Conservation (phyloP, 2,113 vertebrate genomes). For the Sciurus niger region DNA sequence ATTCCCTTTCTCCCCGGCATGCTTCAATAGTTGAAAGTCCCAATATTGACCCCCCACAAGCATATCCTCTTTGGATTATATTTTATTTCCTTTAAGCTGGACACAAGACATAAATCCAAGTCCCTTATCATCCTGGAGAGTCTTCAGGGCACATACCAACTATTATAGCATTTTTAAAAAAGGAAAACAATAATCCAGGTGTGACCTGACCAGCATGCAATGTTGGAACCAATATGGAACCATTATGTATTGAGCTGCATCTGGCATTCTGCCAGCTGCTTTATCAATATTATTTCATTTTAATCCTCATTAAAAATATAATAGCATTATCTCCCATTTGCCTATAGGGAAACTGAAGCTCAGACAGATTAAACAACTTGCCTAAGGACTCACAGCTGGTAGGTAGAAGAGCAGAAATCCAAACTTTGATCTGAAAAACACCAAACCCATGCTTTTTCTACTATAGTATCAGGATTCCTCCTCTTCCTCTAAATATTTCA, state of each 20-base stretch:
- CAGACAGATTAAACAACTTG: background rate
- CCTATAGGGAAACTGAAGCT: slow-evolving; percentile 18
- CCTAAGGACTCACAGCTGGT: background rate
- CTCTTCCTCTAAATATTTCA: background rate
- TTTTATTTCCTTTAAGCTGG: background rate
- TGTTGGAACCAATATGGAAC: background rate
- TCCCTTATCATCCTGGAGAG: background rate
- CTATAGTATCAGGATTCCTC: background rate
- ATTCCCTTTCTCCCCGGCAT: background rate
- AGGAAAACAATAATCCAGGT: background rate
- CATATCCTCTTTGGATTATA: background rate
- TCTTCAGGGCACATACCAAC: background rate
- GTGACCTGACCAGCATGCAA: background rate
- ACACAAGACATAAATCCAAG: background rate
- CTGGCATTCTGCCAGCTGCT: background rate
- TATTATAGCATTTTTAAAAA: background rate
- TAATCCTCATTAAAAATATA: slow-evolving; percentile 27
- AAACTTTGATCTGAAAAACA: background rate
- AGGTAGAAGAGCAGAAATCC: background rate
- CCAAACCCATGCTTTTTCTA: background rate
- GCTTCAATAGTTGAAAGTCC: background rate
- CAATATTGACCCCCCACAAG: background rate
- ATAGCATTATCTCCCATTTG: background rate
- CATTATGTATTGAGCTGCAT: background rate
- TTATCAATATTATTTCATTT: background rate